Base-by-base conservation (phyloP, 2,113 vertebrate species). In the Scortum barcoo region DNA sequence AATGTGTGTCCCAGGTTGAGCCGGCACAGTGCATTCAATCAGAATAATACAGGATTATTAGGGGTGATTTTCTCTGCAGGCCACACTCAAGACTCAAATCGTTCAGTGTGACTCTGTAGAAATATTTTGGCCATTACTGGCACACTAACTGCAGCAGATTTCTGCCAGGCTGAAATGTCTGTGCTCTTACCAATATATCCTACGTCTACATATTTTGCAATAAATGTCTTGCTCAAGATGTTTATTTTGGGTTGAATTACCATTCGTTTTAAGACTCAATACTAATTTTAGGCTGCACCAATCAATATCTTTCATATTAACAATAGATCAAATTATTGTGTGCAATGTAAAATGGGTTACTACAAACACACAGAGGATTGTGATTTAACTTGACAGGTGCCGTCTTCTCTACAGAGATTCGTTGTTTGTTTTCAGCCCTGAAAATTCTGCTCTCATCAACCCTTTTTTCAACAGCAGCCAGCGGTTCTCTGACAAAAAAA, bases 41-140 rank as follows among this genome's bases (percentile, higher is more conserved):
- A 78, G 63, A 78, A 89, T 71, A 87, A 74, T 85, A 26, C 74
- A n/a, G 74, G 57, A 42, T 80, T 70, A 78, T 80, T 76, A 82
- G 38, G 53, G 80, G 48, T 56, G 5, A 61, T 84, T 80, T 89
- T 86, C 74, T 82, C 78, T 60, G 71, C 81, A 65, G 58, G 83
- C 62, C 12, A 30, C 80, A 69, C 65, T 91, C 73, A 72, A 57
- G 63, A 73, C n/a, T 57, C 57, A 73, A 33, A 63, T 82, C 2
- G 2, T 61, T 85, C n/a, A 8, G 33, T 70, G 16, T 44, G 30
- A 73, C 62, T 61, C 38, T 61, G 42, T 70, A 17, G 58, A 53
- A 67, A 86, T 82, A 88, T 90, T 81, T 86, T 60, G 76, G 60
- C 17, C 22, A 69, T 76, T 76, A 50, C 42, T 61, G 56, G 56